phyloP scores from a whole-genome alignment of 2,888 invertebrate species.

The Eulithis prunata region DNA sequence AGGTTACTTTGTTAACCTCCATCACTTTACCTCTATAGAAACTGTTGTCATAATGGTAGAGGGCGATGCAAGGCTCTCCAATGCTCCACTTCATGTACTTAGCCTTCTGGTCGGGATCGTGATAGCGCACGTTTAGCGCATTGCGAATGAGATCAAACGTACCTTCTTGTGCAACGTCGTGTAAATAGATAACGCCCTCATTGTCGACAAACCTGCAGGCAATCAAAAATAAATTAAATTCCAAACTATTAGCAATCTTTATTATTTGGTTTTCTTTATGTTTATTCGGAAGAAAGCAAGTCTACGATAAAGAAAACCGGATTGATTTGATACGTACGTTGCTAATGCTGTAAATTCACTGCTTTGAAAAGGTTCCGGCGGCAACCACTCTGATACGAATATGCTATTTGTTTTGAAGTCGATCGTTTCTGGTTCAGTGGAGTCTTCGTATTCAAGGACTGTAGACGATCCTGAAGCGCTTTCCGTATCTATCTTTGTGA shows the following conservation, averaged over 20 bases:
- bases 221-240: slow-evolving; percentile 5
- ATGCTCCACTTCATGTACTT: slow-evolving; percentile 82
- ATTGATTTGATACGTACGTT: slow-evolving; percentile 80
- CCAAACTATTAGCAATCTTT: too few relatives aligned
- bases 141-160: slow-evolving; percentile 79
- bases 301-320: too few relatives aligned
- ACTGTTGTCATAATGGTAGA: slow-evolving; percentile 85
- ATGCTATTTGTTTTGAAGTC: slow-evolving; percentile 48
- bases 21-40: slow-evolving; percentile 89
- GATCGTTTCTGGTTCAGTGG: slow-evolving; percentile 13
- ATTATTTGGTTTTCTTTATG: too few relatives aligned
- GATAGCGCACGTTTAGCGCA: slow-evolving; percentile 77
- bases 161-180: slow-evolving; percentile 62
- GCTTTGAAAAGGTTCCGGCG: slow-evolving; percentile 77
- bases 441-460: slow-evolving; percentile 44
- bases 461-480: slow-evolving; percentile 44
- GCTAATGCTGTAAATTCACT: slow-evolving; percentile 84
- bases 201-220: slow-evolving; percentile 70
- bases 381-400: slow-evolving; percentile 85
- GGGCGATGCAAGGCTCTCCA: slow-evolving; percentile 88
- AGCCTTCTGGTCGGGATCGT: slow-evolving; percentile 70
- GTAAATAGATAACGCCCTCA: slow-evolving; percentile 75
- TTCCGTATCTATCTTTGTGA: slow-evolving; percentile 41
- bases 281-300: too few relatives aligned
- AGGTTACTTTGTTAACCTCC: slow-evolving; percentile 65